Percentiles rank a stretch among this genome's conserved stretches.
Evolutionary conservation across 2,113 vertebrate genomes (phyloP).

Genomic region (Bucco capensis): DNA sequence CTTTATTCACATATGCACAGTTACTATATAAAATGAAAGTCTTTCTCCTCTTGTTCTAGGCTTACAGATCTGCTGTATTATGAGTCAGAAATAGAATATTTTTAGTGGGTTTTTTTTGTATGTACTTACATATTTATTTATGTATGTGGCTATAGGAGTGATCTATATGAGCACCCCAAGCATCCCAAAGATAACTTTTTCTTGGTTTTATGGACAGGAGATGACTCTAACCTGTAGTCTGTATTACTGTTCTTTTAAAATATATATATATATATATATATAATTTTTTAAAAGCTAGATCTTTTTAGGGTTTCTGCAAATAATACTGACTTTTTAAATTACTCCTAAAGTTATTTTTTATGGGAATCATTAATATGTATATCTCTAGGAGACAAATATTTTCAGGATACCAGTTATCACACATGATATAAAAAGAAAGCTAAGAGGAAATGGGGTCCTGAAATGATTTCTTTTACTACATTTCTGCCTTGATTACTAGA

Average conservation of each 20-base stretch:
- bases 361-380: neutral
- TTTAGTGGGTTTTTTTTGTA: neutral
- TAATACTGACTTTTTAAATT: neutral
- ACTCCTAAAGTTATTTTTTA: neutral
- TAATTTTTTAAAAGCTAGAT: neutral
- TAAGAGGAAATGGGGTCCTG: neutral
- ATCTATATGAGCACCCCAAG: neutral
- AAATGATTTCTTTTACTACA: neutral
- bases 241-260: too few species aligned
- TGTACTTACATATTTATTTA: neutral
- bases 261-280: neutral
- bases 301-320: neutral
- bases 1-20: neutral
- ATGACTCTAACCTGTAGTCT: neutral
- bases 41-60: neutral
- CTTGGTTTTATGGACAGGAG: neutral
- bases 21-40: neutral
- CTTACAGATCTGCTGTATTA: neutral
- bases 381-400: neutral
- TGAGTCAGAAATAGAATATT: neutral
- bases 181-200: neutral
- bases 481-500: neutral
- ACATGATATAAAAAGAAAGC: neutral
- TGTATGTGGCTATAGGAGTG: accelerated
- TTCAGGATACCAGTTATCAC: neutral